A percentile compares a stretch with the other conserved stretches of the same genome.
phyloP scores from a whole-genome alignment of 2,888 invertebrate species.

The Uloborus plumipes region DNA sequence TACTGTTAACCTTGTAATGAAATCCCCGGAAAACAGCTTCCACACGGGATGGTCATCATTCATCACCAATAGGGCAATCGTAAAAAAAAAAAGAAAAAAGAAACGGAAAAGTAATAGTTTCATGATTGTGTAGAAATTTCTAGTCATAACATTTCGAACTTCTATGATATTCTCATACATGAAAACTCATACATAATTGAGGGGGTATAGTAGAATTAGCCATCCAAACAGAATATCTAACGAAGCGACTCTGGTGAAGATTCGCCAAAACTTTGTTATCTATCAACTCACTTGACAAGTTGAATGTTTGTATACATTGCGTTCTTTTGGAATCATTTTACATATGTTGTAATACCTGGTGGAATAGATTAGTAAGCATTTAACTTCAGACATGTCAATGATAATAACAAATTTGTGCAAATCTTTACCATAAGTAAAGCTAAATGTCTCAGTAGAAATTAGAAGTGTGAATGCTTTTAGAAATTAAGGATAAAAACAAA shows the following conservation, averaged over 20 bases:
- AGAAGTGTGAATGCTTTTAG: slow-evolving; percentile 32
- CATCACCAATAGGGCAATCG: slow-evolving; percentile 25
- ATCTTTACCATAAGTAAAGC: slow-evolving; percentile 41
- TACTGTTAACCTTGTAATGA: slow-evolving; percentile 6
- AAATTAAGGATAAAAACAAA: too few species aligned
- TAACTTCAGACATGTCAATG: too few species aligned
- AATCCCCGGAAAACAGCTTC: too few species aligned
- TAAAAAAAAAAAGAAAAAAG: background rate
- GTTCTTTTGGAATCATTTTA: too few species aligned
- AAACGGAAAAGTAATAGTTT: slow-evolving; percentile 29
- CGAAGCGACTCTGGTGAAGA: slow-evolving; percentile 8
- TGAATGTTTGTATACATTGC: background rate
- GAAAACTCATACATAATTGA: slow-evolving; percentile 35
- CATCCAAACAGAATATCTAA: slow-evolving; percentile 6
- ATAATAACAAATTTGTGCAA: slow-evolving; percentile 17
- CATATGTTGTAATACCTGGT: too few species aligned
- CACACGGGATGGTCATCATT: background rate
- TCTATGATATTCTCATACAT: slow-evolving; percentile 47
- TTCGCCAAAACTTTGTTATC: slow-evolving; percentile 27
- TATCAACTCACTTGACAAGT: background rate
- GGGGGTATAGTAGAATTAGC: slow-evolving; percentile 49
- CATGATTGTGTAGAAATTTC: slow-evolving; percentile 55
- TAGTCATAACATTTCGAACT: slow-evolving; percentile 41
- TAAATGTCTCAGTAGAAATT: slow-evolving; percentile 38
- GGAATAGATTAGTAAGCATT: too few species aligned